Base-by-base conservation (phyloP, 2,797 vertebrate species). In the Crenuchus spilurus region DNA sequence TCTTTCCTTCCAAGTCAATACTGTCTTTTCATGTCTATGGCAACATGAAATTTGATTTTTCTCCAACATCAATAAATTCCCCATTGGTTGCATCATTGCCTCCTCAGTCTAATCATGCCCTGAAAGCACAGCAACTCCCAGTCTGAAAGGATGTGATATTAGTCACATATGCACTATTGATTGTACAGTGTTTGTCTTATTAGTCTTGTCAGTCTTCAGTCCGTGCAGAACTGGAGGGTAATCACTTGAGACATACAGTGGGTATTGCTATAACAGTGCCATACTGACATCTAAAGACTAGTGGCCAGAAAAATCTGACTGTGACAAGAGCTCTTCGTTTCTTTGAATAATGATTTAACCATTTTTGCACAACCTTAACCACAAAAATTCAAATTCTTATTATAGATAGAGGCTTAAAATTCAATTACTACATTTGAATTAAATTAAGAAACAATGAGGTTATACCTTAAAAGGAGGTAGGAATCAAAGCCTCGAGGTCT, bases 1-100 rank as follows among this genome's bases (percentile, higher is more conserved):
- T n/a, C n/a, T 33, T 82, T 84, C 90, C 83, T 81, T 85, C 91
- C 73, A 72, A 84, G 92, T 92, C 90, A 86, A 91, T 92, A 92
- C 77, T 70, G 86, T 86, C 85, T 90, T 91, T 91, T 88, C 86
- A 90, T 84, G 81, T 85, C 73, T 91, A 85, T 85, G 77, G 80
- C 87, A 86, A 87, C 85, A 83, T 84, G 54, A 63, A 85, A 85
- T 80, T 57, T 44, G 75, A 76, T 83, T 87, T 85, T 73, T 67
- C 11, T 52, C 37, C 52, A 46, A 65, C 77, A 89, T 92, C 89
- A 88, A 92, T 92, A 87, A 37, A 11, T 64, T 71, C 75, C 37
- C 44, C 79, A 82, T 86, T 79, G 84, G 82, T 82, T 84, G 77
- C 82, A 78, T 80, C 81, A 69, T 72, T 61, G 75, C 70, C 65